Percentiles rank a stretch among this genome's conserved stretches.
Conservation (phyloP, 2,888 invertebrate genomes). For the Lordiphosa fenestrarum region DNA sequence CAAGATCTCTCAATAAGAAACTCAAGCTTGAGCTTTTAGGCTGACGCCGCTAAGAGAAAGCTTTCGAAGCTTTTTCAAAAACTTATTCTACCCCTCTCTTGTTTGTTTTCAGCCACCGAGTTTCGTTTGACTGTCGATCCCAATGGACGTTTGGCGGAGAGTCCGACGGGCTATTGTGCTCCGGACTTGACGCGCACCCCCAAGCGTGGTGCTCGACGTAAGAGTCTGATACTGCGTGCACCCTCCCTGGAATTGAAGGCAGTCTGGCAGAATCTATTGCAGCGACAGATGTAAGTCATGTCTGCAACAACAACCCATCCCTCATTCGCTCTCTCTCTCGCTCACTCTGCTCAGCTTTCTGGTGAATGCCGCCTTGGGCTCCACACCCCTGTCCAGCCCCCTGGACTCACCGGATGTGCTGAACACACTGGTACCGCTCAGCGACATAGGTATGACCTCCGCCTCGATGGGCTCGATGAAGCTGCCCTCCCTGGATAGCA, state of each 20-base stretch:
- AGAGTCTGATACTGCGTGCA: slow-evolving; percentile 88
- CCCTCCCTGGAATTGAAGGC: slow-evolving; percentile 92
- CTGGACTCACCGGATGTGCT: slow-evolving; percentile 89
- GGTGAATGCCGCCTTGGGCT: slow-evolving; percentile 89
- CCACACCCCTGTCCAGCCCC: slow-evolving; percentile 90
- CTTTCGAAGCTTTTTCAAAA: too few relatives aligned
- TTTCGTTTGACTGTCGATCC: slow-evolving; percentile 89
- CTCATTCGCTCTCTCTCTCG: background rate
- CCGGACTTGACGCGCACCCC: slow-evolving; percentile 84
- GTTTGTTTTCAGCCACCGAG: slow-evolving; percentile 86
- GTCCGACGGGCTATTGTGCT: slow-evolving; percentile 88
- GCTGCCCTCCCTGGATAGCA: slow-evolving; percentile 80
- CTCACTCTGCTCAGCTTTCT: slow-evolving; percentile 83
- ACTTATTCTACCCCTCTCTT: background rate
- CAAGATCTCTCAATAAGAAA: too few relatives aligned
- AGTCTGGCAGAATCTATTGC: slow-evolving; percentile 93
- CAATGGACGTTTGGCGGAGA: slow-evolving; percentile 84
- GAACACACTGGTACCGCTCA: slow-evolving; percentile 79
- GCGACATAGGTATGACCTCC: slow-evolving; percentile 79
- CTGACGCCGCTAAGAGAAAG: too few relatives aligned
- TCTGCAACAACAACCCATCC: too few relatives aligned
- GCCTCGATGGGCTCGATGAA: slow-evolving; percentile 80
- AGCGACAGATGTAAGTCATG: slow-evolving; percentile 89
- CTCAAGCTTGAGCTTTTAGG: too few relatives aligned
- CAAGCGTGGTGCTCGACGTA: slow-evolving; percentile 84